Percentiles rank a stretch among this genome's conserved stretches.
phyloP scores from a whole-genome alignment of 2,888 invertebrate species.

The Dasypolia templi region DNA sequence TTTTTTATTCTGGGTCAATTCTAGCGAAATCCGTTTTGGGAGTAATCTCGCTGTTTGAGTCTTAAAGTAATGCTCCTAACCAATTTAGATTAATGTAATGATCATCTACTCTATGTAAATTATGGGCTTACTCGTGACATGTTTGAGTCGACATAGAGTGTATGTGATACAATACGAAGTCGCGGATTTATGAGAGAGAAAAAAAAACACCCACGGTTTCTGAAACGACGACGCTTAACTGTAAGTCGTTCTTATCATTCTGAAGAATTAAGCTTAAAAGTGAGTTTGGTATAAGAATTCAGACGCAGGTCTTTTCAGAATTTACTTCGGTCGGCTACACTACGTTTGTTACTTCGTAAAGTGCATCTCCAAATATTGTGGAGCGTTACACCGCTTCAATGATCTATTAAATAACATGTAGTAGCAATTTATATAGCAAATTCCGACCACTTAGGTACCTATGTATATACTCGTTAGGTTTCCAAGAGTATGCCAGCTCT shows the following conservation, averaged over 20 bases:
- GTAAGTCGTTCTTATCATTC: neutral
- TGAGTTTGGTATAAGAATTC: neutral
- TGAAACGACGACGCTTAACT: neutral
- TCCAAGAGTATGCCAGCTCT: slow-evolving; percentile 10
- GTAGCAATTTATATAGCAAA: neutral
- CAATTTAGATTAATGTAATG: neutral
- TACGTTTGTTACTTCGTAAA: neutral
- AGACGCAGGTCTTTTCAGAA: neutral
- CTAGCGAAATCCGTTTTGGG: neutral
- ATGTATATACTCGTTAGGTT: neutral
- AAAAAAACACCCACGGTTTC: neutral
- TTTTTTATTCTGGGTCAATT: neutral
- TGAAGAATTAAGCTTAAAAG: neutral
- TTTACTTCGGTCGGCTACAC: neutral
- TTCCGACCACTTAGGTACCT: neutral
- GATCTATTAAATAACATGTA: neutral
- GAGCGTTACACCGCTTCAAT: neutral
- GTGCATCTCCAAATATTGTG: neutral
- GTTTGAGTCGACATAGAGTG: neutral
- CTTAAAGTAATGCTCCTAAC: neutral
- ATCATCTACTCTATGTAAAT: neutral
- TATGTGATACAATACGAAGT: neutral
- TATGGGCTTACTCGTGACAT: neutral
- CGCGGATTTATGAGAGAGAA: neutral
- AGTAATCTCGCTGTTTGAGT: neutral